Conservation (phyloP, 2,888 invertebrate species). For the Keiferia lycopersicella region DNA sequence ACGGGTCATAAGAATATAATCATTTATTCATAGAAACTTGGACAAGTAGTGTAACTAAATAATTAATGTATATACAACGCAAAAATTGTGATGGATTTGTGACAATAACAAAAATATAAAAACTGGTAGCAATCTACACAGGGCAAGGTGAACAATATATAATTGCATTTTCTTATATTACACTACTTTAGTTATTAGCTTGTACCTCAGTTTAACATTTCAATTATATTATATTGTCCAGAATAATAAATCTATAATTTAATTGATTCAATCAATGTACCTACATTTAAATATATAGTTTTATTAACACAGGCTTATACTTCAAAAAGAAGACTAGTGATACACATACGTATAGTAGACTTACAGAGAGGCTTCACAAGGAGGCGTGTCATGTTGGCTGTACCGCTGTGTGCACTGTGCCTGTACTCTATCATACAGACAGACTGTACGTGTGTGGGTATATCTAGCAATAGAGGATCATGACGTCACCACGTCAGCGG, state of each 20-base stretch:
- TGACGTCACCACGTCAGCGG: slow-evolving; percentile 16
- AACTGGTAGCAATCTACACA: slow-evolving; percentile 30
- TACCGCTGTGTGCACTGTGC: no score
- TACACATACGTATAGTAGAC: slow-evolving; percentile 47
- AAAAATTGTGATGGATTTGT: slow-evolving; percentile 34
- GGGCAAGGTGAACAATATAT: slow-evolving; percentile 38
- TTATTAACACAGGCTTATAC: slow-evolving; percentile 19
- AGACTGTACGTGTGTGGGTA: no score
- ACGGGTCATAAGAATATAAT: slow-evolving; percentile 71
- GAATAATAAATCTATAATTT: slow-evolving; percentile 44
- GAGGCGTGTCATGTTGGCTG: no score
- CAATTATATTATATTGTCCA: slow-evolving; percentile 59
- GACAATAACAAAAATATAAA: slow-evolving; percentile 36
- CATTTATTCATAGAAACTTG: slow-evolving; percentile 71
- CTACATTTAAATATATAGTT: slow-evolving; percentile 39
- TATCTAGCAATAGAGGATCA: no score
- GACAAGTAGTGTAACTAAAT: slow-evolving; percentile 54
- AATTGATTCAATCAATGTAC: slow-evolving; percentile 50
- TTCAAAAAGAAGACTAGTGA: slow-evolving; percentile 45
- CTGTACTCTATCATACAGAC: no score
- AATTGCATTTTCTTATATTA: slow-evolving; percentile 37
- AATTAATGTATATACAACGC: slow-evolving; percentile 47
- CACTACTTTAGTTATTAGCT: slow-evolving; percentile 54
- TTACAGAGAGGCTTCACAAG: slow-evolving; percentile 42
- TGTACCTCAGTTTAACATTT: slow-evolving; percentile 59